These are phyloP conservation scores for Steinernema feltiae DNA, from an alignment of 1,140 invertebrate genomes.

Conservation along the genomic window DNA sequence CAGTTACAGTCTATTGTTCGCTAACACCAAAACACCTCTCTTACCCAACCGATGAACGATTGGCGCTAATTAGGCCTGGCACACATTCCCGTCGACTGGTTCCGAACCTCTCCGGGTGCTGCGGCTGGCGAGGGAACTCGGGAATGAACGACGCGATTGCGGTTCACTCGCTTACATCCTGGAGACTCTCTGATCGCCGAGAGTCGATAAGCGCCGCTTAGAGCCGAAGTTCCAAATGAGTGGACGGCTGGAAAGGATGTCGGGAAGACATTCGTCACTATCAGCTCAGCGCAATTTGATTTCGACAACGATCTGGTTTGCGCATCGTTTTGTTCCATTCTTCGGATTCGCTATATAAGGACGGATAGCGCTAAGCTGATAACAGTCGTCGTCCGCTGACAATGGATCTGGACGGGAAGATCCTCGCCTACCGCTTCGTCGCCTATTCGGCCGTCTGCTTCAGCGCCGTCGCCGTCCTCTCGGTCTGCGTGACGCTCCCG, in stretches of 20 bases:
- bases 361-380: not conserved
- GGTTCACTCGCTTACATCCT: too few species aligned
- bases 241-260: not conserved
- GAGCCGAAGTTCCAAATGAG: not conserved
- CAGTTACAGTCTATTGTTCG: constrained; percentile 9
- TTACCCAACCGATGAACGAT: not conserved
- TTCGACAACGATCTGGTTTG: constrained; percentile 3
- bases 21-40: not conserved
- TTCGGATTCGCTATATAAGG: constrained; percentile 2
- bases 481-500: constrained; percentile 24
- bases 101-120: not conserved
- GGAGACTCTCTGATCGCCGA: too few species aligned
- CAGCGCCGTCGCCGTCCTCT: constrained; percentile 1
- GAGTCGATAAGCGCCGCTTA: too few species aligned
- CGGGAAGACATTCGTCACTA: not conserved
- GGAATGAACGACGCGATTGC: not conserved
- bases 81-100: constrained; percentile 3
- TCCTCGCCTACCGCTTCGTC: constrained; percentile 8
- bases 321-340: not conserved
- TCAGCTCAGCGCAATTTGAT: not conserved
- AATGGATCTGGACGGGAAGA: constrained; percentile 13
- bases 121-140: not conserved
- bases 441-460: constrained; percentile 6
- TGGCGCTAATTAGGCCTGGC: not conserved
- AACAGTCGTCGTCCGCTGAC: not conserved